Conservation (phyloP, 2,797 vertebrate species). For the Botia kubotai region DNA sequence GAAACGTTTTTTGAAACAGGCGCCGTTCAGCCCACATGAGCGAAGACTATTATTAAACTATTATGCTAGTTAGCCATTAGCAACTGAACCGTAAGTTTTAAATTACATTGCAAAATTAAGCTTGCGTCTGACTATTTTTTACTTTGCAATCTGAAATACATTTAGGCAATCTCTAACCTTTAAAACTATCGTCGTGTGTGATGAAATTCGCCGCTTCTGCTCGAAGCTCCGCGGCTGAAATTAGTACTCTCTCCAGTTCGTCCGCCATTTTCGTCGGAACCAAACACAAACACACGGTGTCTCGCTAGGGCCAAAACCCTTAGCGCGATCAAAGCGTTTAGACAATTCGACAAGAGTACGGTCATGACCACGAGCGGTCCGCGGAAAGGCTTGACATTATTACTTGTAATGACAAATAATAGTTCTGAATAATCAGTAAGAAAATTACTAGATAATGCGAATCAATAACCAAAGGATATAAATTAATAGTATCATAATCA, state of each 20-base stretch:
- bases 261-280: constrained; percentile 88
- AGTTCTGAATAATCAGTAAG: neutral
- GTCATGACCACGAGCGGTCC: neutral
- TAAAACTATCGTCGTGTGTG: constrained; percentile 51
- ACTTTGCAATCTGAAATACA: neutral
- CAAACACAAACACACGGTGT: constrained; percentile 72
- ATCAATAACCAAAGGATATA: too few species aligned
- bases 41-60: constrained; percentile 2
- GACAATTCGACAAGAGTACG: constrained; percentile 3
- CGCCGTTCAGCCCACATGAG: constrained; percentile 45
- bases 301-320: constrained; percentile 55
- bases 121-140: neutral
- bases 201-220: constrained; percentile 74
- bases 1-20: constrained; percentile 58
- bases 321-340: constrained; percentile 28
- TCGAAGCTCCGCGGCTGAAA: constrained; percentile 93
- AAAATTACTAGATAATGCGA: neutral
- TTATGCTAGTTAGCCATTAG: constrained; percentile 51
- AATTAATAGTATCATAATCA: too few species aligned
- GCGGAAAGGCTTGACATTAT: neutral
- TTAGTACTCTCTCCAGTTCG: constrained; percentile 89
- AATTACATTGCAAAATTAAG: neutral
- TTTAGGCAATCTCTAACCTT: constrained; percentile 63
- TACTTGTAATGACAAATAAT: neutral
- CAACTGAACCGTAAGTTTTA: constrained; percentile 37